Evolutionary conservation across 2,113 vertebrate species (phyloP).

Genomic region (Leuciscus idus): DNA sequence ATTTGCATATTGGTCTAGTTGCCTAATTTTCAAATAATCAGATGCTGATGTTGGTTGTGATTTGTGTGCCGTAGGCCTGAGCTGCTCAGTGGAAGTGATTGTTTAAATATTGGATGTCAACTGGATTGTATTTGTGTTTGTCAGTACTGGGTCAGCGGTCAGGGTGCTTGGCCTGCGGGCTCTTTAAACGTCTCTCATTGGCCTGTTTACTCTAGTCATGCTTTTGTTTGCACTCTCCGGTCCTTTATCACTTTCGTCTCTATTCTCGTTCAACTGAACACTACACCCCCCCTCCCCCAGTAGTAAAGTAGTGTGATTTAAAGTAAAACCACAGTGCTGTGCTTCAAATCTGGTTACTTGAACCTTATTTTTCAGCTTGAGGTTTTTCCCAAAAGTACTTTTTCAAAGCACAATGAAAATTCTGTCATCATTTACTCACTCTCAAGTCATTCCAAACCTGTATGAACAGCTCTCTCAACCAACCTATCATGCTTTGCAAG

Average conservation of each 20-base stretch:
- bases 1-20: background rate
- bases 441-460: background rate
- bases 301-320: background rate
- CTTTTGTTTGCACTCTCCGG: constrained; percentile 2
- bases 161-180: constrained; percentile 24
- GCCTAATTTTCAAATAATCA: background rate
- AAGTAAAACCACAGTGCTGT: background rate
- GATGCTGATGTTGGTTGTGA: background rate
- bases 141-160: constrained; percentile 46
- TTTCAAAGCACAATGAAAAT: background rate
- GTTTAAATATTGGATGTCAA: constrained; percentile 47
- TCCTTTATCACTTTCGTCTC: background rate
- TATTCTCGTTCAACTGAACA: background rate
- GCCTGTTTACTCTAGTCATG: constrained; percentile 12
- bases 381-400: background rate
- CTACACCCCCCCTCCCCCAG: too few relatives aligned
- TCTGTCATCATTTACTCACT: background rate
- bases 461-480: background rate
- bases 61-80: background rate
- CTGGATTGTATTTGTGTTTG: constrained; percentile 48
- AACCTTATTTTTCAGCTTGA: background rate
- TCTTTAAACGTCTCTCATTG: constrained; percentile 10
- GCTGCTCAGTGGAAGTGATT: constrained; percentile 1
- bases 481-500: background rate
- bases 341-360: background rate